Percentiles rank a stretch among this genome's conserved stretches.
phyloP scores from a whole-genome alignment of 2,888 invertebrate genomes.

The Pristionchus exspectatus region DNA sequence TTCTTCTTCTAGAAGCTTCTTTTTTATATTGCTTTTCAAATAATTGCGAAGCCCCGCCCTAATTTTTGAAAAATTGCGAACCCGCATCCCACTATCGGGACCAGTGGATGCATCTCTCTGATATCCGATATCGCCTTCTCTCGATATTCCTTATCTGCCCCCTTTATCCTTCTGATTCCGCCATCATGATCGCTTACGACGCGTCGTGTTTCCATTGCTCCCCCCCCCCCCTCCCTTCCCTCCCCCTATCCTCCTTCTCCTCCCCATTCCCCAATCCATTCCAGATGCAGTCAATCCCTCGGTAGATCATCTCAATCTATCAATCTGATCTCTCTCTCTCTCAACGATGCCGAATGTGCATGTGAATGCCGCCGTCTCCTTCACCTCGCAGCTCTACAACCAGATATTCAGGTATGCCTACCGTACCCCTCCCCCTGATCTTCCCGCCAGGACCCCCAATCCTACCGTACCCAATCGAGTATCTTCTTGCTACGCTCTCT shows the following conservation, averaged over 20 bases:
- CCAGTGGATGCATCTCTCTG: too few relatives aligned
- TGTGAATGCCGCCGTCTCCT: slow-evolving; percentile 27
- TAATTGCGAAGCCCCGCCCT: too few relatives aligned
- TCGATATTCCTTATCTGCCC: not conserved
- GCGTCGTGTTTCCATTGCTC: not conserved
- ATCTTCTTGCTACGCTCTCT: not conserved
- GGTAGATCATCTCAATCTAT: not conserved
- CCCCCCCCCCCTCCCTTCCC: not conserved
- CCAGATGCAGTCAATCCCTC: not conserved
- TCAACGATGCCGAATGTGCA: not conserved
- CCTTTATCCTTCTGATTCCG: not conserved
- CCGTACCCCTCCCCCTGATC: not conserved
- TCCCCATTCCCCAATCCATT: not conserved
- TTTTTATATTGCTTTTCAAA: too few relatives aligned
- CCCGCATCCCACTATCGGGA: too few relatives aligned
- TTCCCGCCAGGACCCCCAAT: not conserved
- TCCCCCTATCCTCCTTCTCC: not conserved
- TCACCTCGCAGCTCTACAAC: slow-evolving; percentile 30
- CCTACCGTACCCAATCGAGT: not conserved
- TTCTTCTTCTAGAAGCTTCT: too few relatives aligned
- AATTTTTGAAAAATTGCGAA: too few relatives aligned
- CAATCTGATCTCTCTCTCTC: not conserved
- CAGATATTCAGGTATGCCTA: slow-evolving; percentile 43
- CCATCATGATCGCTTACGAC: not conserved
- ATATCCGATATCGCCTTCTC: not conserved